Evolutionary conservation across 2,113 vertebrate species (phyloP), one percentile per base, ranked within the genome.

Genomic region (Actenoides lindsayi): DNA sequence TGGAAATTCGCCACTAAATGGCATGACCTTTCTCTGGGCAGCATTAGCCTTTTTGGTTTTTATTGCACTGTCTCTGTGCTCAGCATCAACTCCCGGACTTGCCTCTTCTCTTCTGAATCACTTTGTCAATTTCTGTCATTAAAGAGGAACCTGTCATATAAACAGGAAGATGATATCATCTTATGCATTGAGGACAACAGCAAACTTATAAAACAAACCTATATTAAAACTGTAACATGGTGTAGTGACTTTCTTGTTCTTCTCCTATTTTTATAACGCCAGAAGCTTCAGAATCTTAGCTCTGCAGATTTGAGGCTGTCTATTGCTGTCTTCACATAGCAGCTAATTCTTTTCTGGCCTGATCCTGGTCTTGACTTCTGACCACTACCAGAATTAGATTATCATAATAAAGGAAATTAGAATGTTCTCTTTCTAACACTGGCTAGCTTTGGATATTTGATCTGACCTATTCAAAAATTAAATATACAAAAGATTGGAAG

Each of bases 371-470:
- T 62, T 93, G 92, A 95, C 76, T 83, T 89, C 81, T 87, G 53
- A 69, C 48, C 67, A 64, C 67, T 62, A 76, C 30, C 20, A 60
- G 44, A 94, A 96, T 93, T 89, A 96, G 77, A 93, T 91, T 82
- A 94, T 39, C 48, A 56, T 71, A 87, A 84, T 60, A 95, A 84
- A 64, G 69, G 65, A 70, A 85, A 89, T 95, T 91, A 91, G 33
- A 82, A 82, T 53, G 57, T n/a, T 91, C 46, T 71, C 60, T 63
- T 89, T 78, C 71, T 87, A 93, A 83, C 27, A 18, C 65, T 69
- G 54, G 28, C 75, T 48, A 68, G n/a, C 18, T 93, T 87, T 76
- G 69, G 64, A 90, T 16, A 77, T 56, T 83, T 77, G 48, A 78
- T 57, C 39, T 91, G 62, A 89, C 74, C 84, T 96, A 89, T 85